Percentiles rank a stretch among this genome's conserved stretches.
phyloP scores from a whole-genome alignment of 2,888 invertebrate genomes.

The Amiota minor region DNA sequence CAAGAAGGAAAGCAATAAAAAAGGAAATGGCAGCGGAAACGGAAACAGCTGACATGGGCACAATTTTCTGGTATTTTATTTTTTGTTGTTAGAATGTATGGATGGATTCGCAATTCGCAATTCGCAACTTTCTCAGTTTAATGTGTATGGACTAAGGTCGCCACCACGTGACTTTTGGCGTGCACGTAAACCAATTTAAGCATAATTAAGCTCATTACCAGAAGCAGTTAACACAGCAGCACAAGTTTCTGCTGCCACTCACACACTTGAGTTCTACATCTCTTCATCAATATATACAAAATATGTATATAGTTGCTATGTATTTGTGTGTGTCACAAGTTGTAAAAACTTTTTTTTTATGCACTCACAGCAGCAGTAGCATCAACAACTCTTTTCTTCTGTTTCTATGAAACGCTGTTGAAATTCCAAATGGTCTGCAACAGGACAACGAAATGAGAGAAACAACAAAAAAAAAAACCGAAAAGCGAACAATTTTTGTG shows the following conservation, averaged over 20 bases:
- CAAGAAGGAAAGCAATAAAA: background rate
- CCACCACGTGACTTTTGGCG: slow-evolving; percentile 40
- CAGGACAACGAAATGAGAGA: background rate
- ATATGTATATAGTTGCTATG: too few species aligned
- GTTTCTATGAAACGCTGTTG: background rate
- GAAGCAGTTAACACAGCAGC: slow-evolving; percentile 49
- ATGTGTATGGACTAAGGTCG: background rate
- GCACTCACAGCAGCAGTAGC: background rate
- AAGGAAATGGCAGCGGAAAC: too few species aligned
- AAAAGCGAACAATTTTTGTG: slow-evolving; percentile 31
- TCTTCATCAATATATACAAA: background rate
- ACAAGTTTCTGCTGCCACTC: background rate
- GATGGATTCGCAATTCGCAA: background rate
- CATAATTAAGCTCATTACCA: slow-evolving; percentile 69
- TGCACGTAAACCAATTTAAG: slow-evolving; percentile 64
- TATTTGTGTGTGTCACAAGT: background rate
- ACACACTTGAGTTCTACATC: background rate
- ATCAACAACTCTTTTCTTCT: background rate
- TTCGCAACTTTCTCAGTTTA: background rate
- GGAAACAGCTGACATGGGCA: background rate
- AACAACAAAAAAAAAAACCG: too few species aligned
- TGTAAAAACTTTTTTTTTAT: background rate
- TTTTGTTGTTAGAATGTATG: slow-evolving; percentile 17
- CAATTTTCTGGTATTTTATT: slow-evolving; percentile 7
- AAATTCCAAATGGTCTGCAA: slow-evolving; percentile 33